Percentiles rank a stretch among this genome's conserved stretches.
phyloP scores from a whole-genome alignment of 2,113 vertebrate genomes.

The Andinoacara biseriatus region DNA sequence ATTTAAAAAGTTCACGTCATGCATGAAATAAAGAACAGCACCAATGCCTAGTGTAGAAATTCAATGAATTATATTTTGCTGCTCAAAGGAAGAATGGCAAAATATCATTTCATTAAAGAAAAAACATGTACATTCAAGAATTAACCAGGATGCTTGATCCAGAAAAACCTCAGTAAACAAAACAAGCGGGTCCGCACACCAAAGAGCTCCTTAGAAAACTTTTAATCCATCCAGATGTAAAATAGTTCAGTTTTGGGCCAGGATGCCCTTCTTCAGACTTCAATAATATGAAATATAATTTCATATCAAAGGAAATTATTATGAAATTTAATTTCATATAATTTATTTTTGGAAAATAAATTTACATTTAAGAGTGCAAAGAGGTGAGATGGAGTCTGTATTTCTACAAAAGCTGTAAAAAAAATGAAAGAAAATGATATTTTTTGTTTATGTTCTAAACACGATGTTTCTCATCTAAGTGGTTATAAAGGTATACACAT shows the following conservation, averaged over 20 bases:
- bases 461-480: too few species aligned
- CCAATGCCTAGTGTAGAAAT: background rate
- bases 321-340: background rate
- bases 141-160: too few species aligned
- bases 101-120: background rate
- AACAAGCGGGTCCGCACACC: too few species aligned
- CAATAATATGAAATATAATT: background rate
- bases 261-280: too few species aligned
- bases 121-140: too few species aligned
- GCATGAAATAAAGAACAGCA: too few species aligned
- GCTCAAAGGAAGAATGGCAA: fast-evolving
- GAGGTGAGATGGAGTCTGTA: background rate
- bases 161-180: too few species aligned
- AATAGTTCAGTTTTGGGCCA: too few species aligned
- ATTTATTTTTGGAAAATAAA: background rate
- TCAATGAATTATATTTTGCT: background rate
- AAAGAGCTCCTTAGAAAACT: too few species aligned
- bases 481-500: background rate
- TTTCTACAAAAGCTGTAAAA: background rate
- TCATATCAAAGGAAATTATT: background rate
- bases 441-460: background rate
- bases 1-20: too few species aligned
- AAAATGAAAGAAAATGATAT: background rate
- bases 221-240: too few species aligned
- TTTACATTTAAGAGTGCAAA: background rate